A percentile compares a stretch with the other conserved stretches of the same genome.
These are phyloP conservation scores for Pseudochaenichthys georgianus DNA, from an alignment of 2,797 vertebrate genomes.

Conservation along the genomic window DNA sequence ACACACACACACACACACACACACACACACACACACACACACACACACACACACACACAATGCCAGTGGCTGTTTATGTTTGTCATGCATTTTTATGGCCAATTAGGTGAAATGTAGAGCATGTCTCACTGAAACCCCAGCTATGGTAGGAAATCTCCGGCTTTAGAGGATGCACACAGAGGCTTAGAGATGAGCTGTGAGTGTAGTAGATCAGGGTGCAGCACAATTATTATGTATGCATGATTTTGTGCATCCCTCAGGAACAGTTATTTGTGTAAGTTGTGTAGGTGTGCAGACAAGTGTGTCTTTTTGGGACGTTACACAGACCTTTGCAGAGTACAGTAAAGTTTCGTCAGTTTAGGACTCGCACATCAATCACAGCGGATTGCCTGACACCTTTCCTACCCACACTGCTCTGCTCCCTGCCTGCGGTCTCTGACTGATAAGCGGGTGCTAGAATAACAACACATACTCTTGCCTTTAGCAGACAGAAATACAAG, in stretches of 20 bases:
- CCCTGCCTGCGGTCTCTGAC: conserved; percentile 62
- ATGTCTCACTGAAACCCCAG: conserved; percentile 56
- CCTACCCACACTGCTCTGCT: conserved; percentile 76
- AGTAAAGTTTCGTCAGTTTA: conserved; percentile 72
- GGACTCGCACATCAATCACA: conserved; percentile 76
- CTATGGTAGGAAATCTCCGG: conserved; percentile 47
- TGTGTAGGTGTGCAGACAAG: background rate
- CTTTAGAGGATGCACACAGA: conserved; percentile 33
- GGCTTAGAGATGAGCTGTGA: conserved; percentile 39
- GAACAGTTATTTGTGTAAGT: background rate
- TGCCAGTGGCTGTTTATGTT: conserved; percentile 70
- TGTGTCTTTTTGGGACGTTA: conserved; percentile 12
- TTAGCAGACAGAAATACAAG: conserved; percentile 56
- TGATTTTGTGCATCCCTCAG: conserved; percentile 11
- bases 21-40: too few relatives aligned
- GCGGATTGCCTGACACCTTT: conserved; percentile 79
- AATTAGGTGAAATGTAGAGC: conserved; percentile 73
- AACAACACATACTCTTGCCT: conserved; percentile 52
- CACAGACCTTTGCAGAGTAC: conserved; percentile 49
- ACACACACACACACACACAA: conserved; percentile 39
- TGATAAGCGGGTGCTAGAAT: conserved; percentile 69
- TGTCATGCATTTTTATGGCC: conserved; percentile 77
- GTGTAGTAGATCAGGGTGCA: conserved; percentile 24
- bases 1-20: too few relatives aligned
- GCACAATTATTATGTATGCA: conserved; percentile 32